Conservation (phyloP, 2,888 invertebrate genomes). For the Marasmarcha lunaedactyla region DNA sequence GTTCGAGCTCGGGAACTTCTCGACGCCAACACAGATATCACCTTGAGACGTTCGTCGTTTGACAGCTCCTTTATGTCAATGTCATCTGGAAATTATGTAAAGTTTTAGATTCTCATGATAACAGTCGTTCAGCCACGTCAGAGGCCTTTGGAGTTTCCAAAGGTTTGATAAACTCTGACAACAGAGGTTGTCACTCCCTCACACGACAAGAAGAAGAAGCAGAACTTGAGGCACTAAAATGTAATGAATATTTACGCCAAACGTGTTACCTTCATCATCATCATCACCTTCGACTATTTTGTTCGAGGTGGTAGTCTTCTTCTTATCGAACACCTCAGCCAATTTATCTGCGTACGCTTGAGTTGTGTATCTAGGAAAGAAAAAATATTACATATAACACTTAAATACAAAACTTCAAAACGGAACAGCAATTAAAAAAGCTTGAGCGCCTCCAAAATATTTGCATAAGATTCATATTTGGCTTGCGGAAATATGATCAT, state of each 20-base stretch:
- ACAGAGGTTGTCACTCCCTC: too few relatives aligned
- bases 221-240: too few relatives aligned
- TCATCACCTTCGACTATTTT: conserved; percentile 53
- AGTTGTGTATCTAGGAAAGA: conserved; percentile 63
- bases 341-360: conserved; percentile 81
- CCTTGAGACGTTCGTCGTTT: conserved; percentile 82
- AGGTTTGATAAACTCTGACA: too few relatives aligned
- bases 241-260: too few relatives aligned
- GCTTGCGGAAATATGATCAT: too few relatives aligned
- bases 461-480: too few relatives aligned
- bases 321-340: conserved; percentile 71
- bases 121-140: too few relatives aligned
- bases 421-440: conserved; percentile 54
- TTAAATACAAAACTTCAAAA: conserved; percentile 72
- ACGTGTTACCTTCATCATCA: conserved; percentile 24
- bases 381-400: conserved; percentile 14
- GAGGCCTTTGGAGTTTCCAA: too few relatives aligned
- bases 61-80: conserved; percentile 51
- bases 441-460: conserved; percentile 78
- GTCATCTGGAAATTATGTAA: conserved; percentile 23
- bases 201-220: too few relatives aligned
- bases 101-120: too few relatives aligned
- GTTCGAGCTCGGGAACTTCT: conserved; percentile 79
- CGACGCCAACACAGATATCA: conserved; percentile 81
- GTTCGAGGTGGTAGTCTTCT: conserved; percentile 44